Evolutionary conservation across 2,113 vertebrate species (phyloP), one percentile per base, ranked within the genome.

Genomic region (Nibea coibor): DNA sequence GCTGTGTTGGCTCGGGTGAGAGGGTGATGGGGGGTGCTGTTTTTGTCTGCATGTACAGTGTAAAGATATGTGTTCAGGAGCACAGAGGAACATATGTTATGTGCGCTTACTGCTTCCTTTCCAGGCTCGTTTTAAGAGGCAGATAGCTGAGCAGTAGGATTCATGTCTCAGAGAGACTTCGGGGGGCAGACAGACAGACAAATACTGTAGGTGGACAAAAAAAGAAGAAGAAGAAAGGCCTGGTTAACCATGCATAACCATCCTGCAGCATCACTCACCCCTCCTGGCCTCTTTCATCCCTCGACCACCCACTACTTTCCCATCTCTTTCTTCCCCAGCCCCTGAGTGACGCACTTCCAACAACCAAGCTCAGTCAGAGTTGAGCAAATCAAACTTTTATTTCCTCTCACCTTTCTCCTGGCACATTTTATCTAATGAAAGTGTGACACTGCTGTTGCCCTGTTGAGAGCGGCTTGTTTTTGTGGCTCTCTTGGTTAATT

Each of bases 291-390:
- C 67, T 76, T 80, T 82, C 63, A 66, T 82, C 86, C 75, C 66
- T 39, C 39, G 63, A 67, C 80, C 80, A 69, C 73, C 76, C 80
- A 67, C 82, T 58, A 24, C 22, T 67, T 66, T 45, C 58, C 31
- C 35, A 22, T 66, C 68, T 57, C 72, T 76, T 78, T 76, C 63
- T 67, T 45, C 24, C 24, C 26, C 62, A 26, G 42, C 72, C 61
- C 26, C 76, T 48, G 50, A 76, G 85, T 85, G 83, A 88, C 75
- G 88, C 87, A 88, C 63, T 70, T 83, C 64, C 71, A 89, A 67
- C 51, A 70, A 68, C 31, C 22, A 0, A 50, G 58, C 42, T 84
- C 81, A 68, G 62, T 43, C 17, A 54, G 26, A 48, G 79, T 83
- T 72, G 50, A 88, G 89, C 84, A 78, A 85, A 89, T 92, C 75